A percentile compares a stretch with the other conserved stretches of the same genome.
Evolutionary conservation across 2,797 vertebrate genomes (phyloP).

Genomic region (Pangasius krempfi): DNA sequence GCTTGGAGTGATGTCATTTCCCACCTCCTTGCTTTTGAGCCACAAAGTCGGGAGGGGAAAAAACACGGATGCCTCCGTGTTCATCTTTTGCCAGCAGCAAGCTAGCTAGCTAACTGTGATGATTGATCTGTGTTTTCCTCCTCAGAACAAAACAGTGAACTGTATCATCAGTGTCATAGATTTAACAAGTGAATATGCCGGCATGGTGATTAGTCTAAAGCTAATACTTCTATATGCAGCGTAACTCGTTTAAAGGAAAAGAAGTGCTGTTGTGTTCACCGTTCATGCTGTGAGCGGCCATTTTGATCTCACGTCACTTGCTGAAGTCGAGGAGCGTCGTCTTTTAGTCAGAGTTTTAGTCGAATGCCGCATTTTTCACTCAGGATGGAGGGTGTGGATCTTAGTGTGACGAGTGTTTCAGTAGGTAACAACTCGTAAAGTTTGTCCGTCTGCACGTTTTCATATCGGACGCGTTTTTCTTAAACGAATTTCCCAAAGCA

Average conservation of each 20-base stretch:
- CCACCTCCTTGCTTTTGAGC: neutral
- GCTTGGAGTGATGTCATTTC: neutral
- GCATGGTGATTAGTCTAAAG: neutral
- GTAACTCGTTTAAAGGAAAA: neutral
- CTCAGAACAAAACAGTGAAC: neutral
- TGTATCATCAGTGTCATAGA: no score
- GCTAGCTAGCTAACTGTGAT: neutral
- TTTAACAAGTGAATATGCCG: neutral
- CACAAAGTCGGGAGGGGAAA: no score
- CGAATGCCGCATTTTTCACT: neutral
- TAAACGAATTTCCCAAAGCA: neutral
- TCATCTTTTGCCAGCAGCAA: neutral
- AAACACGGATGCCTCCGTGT: neutral
- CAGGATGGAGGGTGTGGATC: no score
- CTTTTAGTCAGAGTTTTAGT: neutral
- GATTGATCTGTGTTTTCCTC: neutral
- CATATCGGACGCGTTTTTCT: neutral
- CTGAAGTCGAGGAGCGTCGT: neutral
- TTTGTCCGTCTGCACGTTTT: neutral
- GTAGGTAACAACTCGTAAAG: neutral
- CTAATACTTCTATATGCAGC: neutral
- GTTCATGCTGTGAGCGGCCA: neutral
- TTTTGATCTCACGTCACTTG: neutral
- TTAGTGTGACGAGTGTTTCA: neutral
- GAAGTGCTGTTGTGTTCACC: neutral